These are phyloP conservation scores for Helarctos malayanus DNA, from an alignment of 2,797 vertebrate genomes.

Conservation along the genomic window DNA sequence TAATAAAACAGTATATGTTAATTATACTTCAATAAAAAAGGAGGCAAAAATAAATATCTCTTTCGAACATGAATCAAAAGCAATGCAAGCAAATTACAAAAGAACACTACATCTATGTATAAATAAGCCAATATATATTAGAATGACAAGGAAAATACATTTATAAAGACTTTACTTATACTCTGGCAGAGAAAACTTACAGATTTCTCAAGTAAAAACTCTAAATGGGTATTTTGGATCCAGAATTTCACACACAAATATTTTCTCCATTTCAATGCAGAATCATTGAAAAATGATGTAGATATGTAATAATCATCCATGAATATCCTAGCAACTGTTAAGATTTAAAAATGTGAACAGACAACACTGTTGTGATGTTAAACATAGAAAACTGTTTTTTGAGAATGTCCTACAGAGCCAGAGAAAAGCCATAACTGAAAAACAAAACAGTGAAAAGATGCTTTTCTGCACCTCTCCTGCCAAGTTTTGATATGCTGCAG, in stretches of 20 bases:
- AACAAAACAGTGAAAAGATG: background rate
- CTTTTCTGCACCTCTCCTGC: background rate
- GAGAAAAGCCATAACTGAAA: background rate
- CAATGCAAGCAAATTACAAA: background rate
- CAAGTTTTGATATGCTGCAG: background rate
- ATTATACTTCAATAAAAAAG: background rate
- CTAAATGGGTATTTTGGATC: background rate
- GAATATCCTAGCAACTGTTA: background rate
- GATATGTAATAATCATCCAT: background rate
- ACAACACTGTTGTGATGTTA: background rate
- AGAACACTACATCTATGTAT: background rate
- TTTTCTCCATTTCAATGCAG: background rate
- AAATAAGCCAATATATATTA: background rate
- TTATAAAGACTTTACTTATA: background rate
- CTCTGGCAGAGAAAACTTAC: background rate
- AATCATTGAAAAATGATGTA: background rate
- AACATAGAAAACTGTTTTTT: background rate
- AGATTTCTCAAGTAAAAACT: background rate
- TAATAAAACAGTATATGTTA: background rate
- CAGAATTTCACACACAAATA: background rate
- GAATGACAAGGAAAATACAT: background rate
- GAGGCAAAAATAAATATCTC: background rate
- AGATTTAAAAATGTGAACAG: background rate
- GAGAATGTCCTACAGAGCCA: background rate
- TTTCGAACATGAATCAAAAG: conserved; percentile 42